Conservation (phyloP, 2,113 vertebrate genomes). For the Anseranas semipalmata region DNA sequence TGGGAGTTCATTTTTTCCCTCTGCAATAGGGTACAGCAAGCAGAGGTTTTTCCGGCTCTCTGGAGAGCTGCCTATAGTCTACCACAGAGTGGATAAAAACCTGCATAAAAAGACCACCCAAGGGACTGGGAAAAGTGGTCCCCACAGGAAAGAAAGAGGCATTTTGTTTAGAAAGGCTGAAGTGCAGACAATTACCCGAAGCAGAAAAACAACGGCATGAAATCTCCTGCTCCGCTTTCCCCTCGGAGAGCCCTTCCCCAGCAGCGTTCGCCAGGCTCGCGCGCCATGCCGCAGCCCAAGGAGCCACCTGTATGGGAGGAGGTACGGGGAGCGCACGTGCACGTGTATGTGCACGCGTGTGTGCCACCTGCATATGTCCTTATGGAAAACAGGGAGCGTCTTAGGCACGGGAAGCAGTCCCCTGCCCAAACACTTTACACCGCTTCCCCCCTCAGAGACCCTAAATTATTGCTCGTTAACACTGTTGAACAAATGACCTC, state of each 20-base stretch:
- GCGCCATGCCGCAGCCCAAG: accelerated
- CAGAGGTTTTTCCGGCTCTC: neutral
- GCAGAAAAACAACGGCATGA: neutral
- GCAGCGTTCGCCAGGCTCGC: accelerated
- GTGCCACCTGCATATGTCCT: accelerated
- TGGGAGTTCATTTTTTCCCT: neutral
- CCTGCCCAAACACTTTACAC: neutral
- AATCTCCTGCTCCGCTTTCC: neutral
- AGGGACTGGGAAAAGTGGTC: conserved; percentile 68
- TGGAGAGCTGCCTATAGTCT: conserved; percentile 52
- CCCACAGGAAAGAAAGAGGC: conserved; percentile 58
- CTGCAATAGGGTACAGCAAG: neutral
- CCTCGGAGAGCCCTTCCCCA: accelerated
- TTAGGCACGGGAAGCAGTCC: accelerated
- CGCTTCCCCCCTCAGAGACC: neutral
- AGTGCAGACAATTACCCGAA: conserved; percentile 35
- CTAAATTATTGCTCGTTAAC: neutral
- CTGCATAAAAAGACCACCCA: conserved; percentile 63
- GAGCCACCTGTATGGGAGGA: accelerated
- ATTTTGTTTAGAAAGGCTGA: conserved; percentile 61
- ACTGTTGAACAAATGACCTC: neutral
- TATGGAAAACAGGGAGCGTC: accelerated
- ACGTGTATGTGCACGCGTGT: accelerated
- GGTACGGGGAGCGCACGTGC: accelerated
- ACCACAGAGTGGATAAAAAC: conserved; percentile 55